Base-by-base conservation (phyloP, 2,797 vertebrate species). In the Siniperca undulata region DNA sequence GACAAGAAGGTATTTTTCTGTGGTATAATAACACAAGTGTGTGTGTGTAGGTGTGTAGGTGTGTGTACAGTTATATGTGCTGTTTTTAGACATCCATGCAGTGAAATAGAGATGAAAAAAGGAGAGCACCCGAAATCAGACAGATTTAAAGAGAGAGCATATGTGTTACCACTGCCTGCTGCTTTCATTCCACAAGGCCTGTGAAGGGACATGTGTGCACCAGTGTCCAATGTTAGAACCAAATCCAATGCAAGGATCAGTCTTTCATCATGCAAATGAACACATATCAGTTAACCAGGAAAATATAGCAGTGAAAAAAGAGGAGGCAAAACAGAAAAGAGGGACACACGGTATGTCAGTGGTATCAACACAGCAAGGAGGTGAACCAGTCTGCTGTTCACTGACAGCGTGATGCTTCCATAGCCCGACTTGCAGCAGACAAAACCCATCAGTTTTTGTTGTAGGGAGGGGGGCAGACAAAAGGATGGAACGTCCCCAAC, bases 391-490 rank as follows among this genome's bases (percentile, higher is more conserved):
- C 82, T 81, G 78, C 81, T 90, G 86, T 81, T 86, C 79, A 36
- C 77, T 87, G 82, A 86, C 90, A 90, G 89, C 87, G 60, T 88
- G 90, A 71, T 52, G 87, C 86, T 87, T 81, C 86, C 80, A 70
- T 78, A 61, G 65, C 65, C 81, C 64, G 77, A 82, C 74, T 59
- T 53, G 67, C 82, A 74, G 77, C 70, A 84, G 74, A 80, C 84
- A 85, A 84, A 89, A 89, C 66, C 85, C 71, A 86, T 90, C 85
- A 73, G 73, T 82, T 85, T 85, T 42, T 83, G 67, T 76, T 72
- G 68, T 72, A 77, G 55, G 71, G 48, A 56, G 46, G 81, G 80
- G 70, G 74, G 81, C 69, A 78, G 81, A 89, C 85, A 87, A 92
- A 89, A 81, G 78, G 74, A 83, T 81, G 70, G 72, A 90, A 72